phyloP scores from a whole-genome alignment of 2,797 vertebrate genomes.

The Dallia pectoralis region DNA sequence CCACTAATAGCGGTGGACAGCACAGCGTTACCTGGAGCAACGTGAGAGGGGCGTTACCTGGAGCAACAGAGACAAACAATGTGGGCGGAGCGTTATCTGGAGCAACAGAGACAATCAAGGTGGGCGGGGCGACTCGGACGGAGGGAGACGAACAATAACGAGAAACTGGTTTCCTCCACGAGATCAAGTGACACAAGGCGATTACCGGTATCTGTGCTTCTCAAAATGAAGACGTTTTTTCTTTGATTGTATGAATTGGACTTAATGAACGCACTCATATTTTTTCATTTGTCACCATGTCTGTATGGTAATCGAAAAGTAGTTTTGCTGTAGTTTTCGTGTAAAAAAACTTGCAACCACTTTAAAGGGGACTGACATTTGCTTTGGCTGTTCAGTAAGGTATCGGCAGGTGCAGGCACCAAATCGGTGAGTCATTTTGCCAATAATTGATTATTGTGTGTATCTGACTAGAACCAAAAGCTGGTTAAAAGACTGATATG shows the following conservation, averaged over 20 bases:
- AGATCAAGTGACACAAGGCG: conserved; percentile 21
- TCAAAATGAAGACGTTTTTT: neutral
- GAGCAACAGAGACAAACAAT: neutral
- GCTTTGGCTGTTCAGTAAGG: neutral
- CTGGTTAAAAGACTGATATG: neutral
- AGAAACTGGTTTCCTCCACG: conserved; percentile 29
- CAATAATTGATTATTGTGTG: neutral
- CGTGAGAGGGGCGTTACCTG: conserved; percentile 4
- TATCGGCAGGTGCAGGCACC: neutral
- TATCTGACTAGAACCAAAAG: neutral
- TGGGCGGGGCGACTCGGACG: conserved; percentile 28
- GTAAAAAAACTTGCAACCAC: neutral
- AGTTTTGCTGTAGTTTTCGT: neutral
- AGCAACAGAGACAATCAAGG: neutral
- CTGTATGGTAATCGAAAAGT: neutral
- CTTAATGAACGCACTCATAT: neutral
- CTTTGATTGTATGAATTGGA: neutral
- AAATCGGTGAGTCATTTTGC: conserved; percentile 2
- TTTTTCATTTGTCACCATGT: neutral
- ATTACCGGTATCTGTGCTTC: conserved; percentile 24
- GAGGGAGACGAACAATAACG: neutral
- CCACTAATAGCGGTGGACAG: neutral
- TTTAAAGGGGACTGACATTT: neutral
- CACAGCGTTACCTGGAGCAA: conserved; percentile 2
- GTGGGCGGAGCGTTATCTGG: conserved; percentile 29